These are phyloP conservation scores for Odontomyia ornata DNA, from an alignment of 2,888 invertebrate genomes.

Conservation along the genomic window DNA sequence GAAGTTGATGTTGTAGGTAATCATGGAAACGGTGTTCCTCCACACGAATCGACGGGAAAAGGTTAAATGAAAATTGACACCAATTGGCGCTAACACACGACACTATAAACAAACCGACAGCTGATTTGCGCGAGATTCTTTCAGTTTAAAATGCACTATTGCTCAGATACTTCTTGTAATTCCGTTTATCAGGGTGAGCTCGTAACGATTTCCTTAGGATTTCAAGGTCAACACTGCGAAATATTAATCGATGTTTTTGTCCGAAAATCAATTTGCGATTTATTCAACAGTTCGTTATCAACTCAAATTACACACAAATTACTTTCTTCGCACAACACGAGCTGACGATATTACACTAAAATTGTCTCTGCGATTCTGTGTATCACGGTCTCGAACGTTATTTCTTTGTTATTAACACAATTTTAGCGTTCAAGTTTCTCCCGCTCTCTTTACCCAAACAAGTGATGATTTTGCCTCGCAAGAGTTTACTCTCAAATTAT, in stretches of 20 bases:
- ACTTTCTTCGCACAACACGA: background rate
- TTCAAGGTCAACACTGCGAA: background rate
- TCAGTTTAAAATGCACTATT: background rate
- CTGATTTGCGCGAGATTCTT: slow-evolving; percentile 10
- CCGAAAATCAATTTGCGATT: background rate
- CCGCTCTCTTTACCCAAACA: background rate
- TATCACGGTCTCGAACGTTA: background rate
- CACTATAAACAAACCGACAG: slow-evolving; percentile 33
- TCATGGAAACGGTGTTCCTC: slow-evolving; percentile 32
- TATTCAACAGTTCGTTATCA: background rate
- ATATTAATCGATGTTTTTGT: background rate
- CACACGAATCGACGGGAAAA: background rate
- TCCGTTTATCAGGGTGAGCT: too few species aligned
- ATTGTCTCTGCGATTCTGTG: background rate
- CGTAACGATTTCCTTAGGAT: background rate
- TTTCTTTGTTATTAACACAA: slow-evolving; percentile 31
- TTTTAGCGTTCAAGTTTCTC: background rate
- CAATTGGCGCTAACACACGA: background rate
- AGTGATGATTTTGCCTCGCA: too few species aligned
- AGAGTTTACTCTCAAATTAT: too few species aligned
- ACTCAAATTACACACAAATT: background rate
- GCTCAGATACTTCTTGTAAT: too few species aligned
- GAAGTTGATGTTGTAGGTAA: slow-evolving; percentile 54
- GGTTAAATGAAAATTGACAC: background rate
- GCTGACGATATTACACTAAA: background rate